phyloP scores from a whole-genome alignment of 2,797 vertebrate species.

The Hypotaenidia okinawae region DNA sequence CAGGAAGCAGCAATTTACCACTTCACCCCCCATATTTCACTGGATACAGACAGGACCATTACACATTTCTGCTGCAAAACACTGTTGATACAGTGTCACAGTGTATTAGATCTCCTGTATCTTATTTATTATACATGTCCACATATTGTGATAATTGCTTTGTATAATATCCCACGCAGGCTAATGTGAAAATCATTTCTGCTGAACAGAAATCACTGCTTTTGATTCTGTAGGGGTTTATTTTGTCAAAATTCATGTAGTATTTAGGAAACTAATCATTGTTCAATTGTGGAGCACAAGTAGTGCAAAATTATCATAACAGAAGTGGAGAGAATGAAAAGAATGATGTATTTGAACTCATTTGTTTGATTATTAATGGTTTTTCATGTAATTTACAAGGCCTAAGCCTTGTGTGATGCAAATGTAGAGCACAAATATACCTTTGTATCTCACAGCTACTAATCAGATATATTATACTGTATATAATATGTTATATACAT shows the following conservation, averaged over 20 bases:
- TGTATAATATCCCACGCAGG: constrained; percentile 67
- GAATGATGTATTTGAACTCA: constrained; percentile 64
- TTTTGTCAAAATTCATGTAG: constrained; percentile 81
- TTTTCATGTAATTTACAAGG: constrained; percentile 62
- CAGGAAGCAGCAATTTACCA: background rate
- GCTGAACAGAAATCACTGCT: constrained; percentile 77
- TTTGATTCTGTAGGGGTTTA: constrained; percentile 76
- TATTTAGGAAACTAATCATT: constrained; percentile 81
- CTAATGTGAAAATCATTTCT: constrained; percentile 75
- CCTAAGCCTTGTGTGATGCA: constrained; percentile 61
- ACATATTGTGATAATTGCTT: constrained; percentile 75
- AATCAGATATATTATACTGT: constrained; percentile 51
- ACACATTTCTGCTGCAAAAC: background rate
- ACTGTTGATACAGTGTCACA: background rate
- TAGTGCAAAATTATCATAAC: constrained; percentile 77
- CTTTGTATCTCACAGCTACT: constrained; percentile 67
- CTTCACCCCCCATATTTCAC: background rate
- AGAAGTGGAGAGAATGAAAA: constrained; percentile 67
- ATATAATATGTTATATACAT: no score
- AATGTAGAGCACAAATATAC: constrained; percentile 17
- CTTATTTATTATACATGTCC: constrained; percentile 75
- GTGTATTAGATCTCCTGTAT: constrained; percentile 23
- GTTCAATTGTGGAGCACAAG: constrained; percentile 74
- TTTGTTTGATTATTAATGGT: constrained; percentile 75
- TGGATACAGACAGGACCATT: background rate